These are phyloP conservation scores for Heliconius ismenius DNA, from an alignment of 2,888 invertebrate species.

Conservation along the genomic window DNA sequence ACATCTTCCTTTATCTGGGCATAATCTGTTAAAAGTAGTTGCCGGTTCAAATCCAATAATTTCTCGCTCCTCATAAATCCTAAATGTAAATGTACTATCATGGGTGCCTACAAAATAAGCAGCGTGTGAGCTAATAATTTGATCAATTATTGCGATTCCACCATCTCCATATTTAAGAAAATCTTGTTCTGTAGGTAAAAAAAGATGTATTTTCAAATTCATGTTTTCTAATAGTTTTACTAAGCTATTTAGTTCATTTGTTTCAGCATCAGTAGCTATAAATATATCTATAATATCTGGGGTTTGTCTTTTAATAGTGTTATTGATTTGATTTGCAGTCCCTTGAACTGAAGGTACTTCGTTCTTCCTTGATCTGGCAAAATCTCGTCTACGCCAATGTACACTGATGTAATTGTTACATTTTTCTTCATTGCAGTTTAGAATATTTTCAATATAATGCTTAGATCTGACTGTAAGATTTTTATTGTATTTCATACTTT, in stretches of 20 bases:
- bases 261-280: constrained; percentile 91
- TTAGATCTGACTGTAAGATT: constrained; percentile 85
- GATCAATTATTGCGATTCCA: constrained; percentile 95
- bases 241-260: constrained; percentile 78
- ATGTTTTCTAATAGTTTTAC: constrained; percentile 64
- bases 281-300: constrained; percentile 80
- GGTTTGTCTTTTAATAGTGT: constrained; percentile 80
- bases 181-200: constrained; percentile 71
- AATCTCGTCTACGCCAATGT: constrained; percentile 95
- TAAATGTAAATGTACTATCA: constrained; percentile 97
- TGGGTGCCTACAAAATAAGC: constrained; percentile 94
- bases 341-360: constrained; percentile 90
- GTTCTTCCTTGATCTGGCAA: constrained; percentile 86
- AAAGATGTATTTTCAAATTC: constrained; percentile 61
- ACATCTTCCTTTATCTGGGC: constrained; percentile 84
- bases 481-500: constrained; percentile 94
- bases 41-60: constrained; percentile 91
- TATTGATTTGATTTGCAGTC: constrained; percentile 88
- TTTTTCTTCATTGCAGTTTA: constrained; percentile 57
- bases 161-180: constrained; percentile 87
- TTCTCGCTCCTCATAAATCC: constrained; percentile 98
- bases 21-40: constrained; percentile 94
- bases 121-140: constrained; percentile 95
- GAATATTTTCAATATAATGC: constrained; percentile 75
- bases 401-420: constrained; percentile 89